Evolutionary conservation across 2,797 vertebrate genomes (phyloP).

Genomic region (Discoglossus pictus): DNA sequence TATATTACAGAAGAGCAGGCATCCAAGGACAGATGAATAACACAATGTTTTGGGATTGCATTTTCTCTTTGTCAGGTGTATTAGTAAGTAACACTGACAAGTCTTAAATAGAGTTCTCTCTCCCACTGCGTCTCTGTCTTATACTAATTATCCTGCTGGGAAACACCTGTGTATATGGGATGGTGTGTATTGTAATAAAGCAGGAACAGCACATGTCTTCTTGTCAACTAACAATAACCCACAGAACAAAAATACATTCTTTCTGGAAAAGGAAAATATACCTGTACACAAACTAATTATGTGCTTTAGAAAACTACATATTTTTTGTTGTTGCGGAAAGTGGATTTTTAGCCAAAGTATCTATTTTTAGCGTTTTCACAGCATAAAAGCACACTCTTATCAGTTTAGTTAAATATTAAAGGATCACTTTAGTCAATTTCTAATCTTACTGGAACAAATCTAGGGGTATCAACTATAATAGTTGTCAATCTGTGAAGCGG

Average conservation of each 20-base stretch:
- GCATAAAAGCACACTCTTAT: too few relatives aligned
- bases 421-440: too few relatives aligned
- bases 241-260: background rate
- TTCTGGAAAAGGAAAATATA: too few relatives aligned
- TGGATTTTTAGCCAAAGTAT: too few relatives aligned
- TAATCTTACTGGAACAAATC: too few relatives aligned
- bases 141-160: constrained; percentile 23
- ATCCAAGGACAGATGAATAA: background rate
- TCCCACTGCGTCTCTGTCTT: constrained; percentile 6
- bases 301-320: too few relatives aligned
- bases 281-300: too few relatives aligned
- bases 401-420: too few relatives aligned
- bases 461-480: too few relatives aligned
- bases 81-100: constrained; percentile 1
- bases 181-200: constrained; percentile 3
- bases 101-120: constrained; percentile 13
- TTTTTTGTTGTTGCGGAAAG: too few relatives aligned
- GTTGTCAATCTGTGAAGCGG: too few relatives aligned
- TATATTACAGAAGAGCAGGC: background rate
- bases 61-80: constrained; percentile 1
- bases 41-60: constrained; percentile 3
- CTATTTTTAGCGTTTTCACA: too few relatives aligned
- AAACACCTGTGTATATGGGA: constrained; percentile 1
- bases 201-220: background rate
- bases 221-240: background rate